Base-by-base conservation (phyloP, 35 echinoderm and acorn worm genomes). In the Ophiothrix spiculata region DNA sequence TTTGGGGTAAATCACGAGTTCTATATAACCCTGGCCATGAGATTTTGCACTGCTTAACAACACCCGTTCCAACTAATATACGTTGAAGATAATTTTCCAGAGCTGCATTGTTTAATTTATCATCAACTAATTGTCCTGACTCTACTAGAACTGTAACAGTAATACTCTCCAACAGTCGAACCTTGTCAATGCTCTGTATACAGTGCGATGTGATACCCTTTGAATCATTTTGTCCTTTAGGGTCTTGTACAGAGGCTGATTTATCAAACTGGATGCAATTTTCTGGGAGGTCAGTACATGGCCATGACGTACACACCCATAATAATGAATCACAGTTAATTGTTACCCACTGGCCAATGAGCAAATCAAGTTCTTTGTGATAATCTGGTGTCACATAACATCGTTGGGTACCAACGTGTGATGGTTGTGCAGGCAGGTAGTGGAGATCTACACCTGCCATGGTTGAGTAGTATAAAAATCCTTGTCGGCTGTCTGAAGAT, bases 281-380 rank as follows among this genome's bases (percentile, higher is more conserved):
- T 46, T 82, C 80, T 45, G 40, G 80, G 2, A 49, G 38, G 33
- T 82, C 80, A 33, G 33, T 49, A 6, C 80, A 46, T 32, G 49
- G n/a, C 80, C 80, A 82, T 31, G 54, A 32, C 0, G 80, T 46
- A 41, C 80, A 82, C 32, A 82, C 32, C n/a, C 40, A 34, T 28
- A 17, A 11, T 10, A 29, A 45, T 21, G 25, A 32, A 33, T 82
- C 29, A 16, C 15, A 41, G n/a, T 82, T 23, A 16, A 82, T 31
- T 15, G 49, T 49, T 29, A 39, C 34, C 80, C 80, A 82, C 14
- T 45, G 40, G 40, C 80, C 80, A 60, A 82, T 23, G 6, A 41
- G 38, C 25, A 82, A 39, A 1, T 12, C 29, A 0, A 82, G 42
- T 25, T 40, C n/a, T 21, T 40, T 33, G 17, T 46, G 80, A 11